phyloP scores from a whole-genome alignment of 2,888 invertebrate species.

The Petrolisthes manimaculis region DNA sequence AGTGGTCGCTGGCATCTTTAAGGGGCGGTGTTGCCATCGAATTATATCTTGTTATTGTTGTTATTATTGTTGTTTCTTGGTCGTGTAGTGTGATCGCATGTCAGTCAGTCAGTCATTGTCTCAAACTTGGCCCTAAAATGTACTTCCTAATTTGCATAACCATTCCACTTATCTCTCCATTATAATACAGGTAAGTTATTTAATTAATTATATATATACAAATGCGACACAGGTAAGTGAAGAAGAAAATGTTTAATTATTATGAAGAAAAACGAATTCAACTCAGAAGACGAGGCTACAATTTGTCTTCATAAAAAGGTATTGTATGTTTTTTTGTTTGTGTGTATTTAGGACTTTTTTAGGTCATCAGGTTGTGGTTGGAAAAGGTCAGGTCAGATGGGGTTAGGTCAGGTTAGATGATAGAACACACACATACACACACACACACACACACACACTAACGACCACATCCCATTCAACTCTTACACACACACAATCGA shows the following conservation, averaged over 20 bases:
- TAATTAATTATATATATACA: neutral
- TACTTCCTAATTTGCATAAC: no score
- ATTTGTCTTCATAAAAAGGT: neutral
- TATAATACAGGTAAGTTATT: no score
- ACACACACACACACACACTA: no score
- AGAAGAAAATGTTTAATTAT: neutral
- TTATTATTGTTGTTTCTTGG: no score
- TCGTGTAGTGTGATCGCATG: no score
- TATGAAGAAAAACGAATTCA: neutral
- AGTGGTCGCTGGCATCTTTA: no score
- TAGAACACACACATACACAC: neutral
- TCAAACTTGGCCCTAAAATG: no score
- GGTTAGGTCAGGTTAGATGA: neutral
- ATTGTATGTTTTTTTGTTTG: neutral
- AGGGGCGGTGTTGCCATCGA: no score
- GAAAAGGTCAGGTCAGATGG: neutral
- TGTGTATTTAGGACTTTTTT: neutral
- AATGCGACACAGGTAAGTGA: neutral
- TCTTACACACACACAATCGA: neutral
- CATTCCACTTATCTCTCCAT: no score
- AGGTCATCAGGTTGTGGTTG: neutral
- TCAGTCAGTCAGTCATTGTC: no score
- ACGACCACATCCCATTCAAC: neutral
- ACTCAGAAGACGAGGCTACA: neutral
- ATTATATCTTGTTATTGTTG: no score